These are phyloP conservation scores for Agriotes lineatus DNA, from an alignment of 2,888 invertebrate species.

Conservation along the genomic window DNA sequence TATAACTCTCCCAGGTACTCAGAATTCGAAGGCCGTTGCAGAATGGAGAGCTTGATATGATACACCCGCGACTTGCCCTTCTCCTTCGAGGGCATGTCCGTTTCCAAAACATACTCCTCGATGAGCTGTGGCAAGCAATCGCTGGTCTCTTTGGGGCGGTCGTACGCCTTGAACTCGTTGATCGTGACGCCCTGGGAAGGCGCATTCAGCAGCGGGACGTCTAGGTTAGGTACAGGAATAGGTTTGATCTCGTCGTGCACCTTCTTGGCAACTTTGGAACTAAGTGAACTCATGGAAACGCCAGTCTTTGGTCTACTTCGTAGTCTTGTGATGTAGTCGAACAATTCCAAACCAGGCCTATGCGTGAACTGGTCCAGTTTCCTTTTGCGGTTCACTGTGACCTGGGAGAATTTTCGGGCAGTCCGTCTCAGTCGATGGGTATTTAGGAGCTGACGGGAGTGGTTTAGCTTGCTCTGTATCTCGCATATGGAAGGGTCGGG, in stretches of 20 bases:
- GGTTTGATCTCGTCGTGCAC: slow-evolving; percentile 71
- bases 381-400: slow-evolving; percentile 85
- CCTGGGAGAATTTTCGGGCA: slow-evolving; percentile 84
- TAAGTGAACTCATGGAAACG: slow-evolving; percentile 55
- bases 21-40: slow-evolving; percentile 88
- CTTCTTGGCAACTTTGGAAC: slow-evolving; percentile 70
- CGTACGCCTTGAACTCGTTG: slow-evolving; percentile 64
- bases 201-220: slow-evolving; percentile 70
- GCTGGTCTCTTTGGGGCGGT: slow-evolving; percentile 65
- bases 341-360: slow-evolving; percentile 82
- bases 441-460: slow-evolving; percentile 79
- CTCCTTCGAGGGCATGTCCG: slow-evolving; percentile 75
- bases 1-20: slow-evolving; percentile 92
- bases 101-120: slow-evolving; percentile 91
- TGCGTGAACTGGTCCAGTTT: slow-evolving; percentile 88
- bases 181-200: slow-evolving; percentile 66
- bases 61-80: slow-evolving; percentile 71
- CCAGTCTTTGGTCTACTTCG: slow-evolving; percentile 67
- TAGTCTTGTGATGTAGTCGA: slow-evolving; percentile 75
- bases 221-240: slow-evolving; percentile 75
- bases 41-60: slow-evolving; percentile 85
- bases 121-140: slow-evolving; percentile 77
- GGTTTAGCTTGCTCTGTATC: slow-evolving; percentile 81
- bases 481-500: slow-evolving; percentile 86
- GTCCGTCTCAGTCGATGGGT: slow-evolving; percentile 80